These are phyloP conservation scores for Austrofundulus limnaeus DNA, from an alignment of 2,113 vertebrate genomes.

Conservation along the genomic window DNA sequence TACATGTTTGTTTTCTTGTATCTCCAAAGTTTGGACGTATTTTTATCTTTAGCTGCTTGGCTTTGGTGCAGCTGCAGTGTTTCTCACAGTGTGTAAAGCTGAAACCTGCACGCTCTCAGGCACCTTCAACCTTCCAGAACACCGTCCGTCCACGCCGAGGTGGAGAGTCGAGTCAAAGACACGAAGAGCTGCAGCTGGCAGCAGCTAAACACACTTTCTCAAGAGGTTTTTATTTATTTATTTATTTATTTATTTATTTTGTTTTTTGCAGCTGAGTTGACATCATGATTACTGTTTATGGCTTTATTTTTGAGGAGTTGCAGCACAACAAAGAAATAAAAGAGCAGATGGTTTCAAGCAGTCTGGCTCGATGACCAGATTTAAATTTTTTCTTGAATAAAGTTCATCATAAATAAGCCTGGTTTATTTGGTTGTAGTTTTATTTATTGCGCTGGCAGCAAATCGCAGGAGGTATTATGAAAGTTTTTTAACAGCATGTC, in stretches of 20 bases:
- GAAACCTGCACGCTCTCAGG: too few species aligned
- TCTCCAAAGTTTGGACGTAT: too few species aligned
- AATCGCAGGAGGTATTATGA: too few species aligned
- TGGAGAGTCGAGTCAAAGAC: neutral
- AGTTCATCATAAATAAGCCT: neutral
- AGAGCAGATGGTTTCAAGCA: constrained; percentile 10
- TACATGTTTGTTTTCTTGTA: too few species aligned
- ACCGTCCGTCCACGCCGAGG: too few species aligned
- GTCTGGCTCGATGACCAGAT: neutral
- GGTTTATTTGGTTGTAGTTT: neutral
- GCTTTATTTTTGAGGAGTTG: constrained; percentile 36
- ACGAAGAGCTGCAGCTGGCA: neutral
- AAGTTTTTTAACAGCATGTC: too few species aligned
- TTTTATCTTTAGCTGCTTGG: too few species aligned
- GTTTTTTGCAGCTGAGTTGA: constrained; percentile 1
- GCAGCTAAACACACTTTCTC: neutral
- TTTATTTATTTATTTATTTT: too few species aligned
- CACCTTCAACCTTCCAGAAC: too few species aligned
- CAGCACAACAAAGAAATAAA: constrained; percentile 21
- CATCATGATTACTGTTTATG: constrained; percentile 37
- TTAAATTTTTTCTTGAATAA: neutral
- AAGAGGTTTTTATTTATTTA: too few species aligned
- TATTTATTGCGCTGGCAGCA: constrained; percentile 4
- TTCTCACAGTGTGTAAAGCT: too few species aligned
- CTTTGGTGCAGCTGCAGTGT: too few species aligned